These are phyloP conservation scores for Delphinapterus leucas DNA, from an alignment of 2,113 vertebrate species.

Conservation along the genomic window DNA sequence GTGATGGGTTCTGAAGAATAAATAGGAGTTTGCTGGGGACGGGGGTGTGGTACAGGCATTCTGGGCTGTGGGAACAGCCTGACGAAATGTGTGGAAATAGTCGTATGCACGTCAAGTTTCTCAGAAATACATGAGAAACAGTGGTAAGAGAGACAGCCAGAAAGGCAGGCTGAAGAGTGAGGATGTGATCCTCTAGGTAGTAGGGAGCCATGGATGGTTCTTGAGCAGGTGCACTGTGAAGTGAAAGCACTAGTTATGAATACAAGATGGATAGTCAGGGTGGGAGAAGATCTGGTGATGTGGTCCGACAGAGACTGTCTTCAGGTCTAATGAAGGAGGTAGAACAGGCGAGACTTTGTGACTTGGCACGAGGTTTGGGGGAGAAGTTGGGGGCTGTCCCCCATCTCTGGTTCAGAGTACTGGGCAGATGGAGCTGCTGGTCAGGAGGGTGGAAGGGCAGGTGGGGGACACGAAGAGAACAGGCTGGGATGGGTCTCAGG, in stretches of 20 bases:
- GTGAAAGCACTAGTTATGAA: neutral
- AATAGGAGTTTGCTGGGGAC: neutral
- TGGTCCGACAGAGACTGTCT: neutral
- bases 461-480: neutral
- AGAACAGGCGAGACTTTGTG: neutral
- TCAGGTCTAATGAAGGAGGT: too few relatives aligned
- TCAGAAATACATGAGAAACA: neutral
- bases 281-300: too few relatives aligned
- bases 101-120: neutral
- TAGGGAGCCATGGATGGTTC: neutral
- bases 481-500: neutral
- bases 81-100: neutral
- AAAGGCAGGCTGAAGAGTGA: neutral
- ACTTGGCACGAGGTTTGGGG: neutral
- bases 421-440: neutral
- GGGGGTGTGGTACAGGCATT: neutral
- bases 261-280: neutral
- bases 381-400: neutral
- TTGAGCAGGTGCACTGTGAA: neutral
- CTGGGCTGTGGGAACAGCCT: neutral
- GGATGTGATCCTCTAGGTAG: rapidly evolving
- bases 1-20: neutral
- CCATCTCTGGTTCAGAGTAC: neutral
- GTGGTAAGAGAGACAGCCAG: neutral
- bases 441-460: neutral